Evolutionary conservation across 2,888 invertebrate species (phyloP).

Genomic region (Erpobdella octoculata): DNA sequence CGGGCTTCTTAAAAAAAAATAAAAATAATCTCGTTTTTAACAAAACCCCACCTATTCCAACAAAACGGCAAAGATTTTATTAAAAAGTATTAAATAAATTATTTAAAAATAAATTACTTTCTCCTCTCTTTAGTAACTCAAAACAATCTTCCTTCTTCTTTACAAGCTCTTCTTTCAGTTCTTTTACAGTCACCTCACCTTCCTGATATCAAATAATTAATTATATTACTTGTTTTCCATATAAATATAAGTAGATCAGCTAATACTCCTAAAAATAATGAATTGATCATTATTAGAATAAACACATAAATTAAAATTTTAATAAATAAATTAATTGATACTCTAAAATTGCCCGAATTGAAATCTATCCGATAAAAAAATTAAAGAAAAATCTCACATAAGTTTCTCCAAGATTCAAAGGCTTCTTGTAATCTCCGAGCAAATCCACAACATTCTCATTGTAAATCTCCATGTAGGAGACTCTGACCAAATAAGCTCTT

Average conservation of each 20-base stretch:
- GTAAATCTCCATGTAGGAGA: conserved; percentile 92
- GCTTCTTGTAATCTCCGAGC: conserved; percentile 51
- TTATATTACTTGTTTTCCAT: not conserved
- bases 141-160: conserved; percentile 9
- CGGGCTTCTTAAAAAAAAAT: conserved; percentile 52
- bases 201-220: conserved; percentile 1
- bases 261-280: too few relatives aligned
- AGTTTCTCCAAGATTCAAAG: conserved; percentile 12
- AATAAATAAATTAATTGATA: too few relatives aligned
- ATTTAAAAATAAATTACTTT: conserved; percentile 10
- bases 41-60: not conserved
- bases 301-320: too few relatives aligned
- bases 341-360: too few relatives aligned
- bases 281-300: too few relatives aligned
- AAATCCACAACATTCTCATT: conserved; percentile 82
- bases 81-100: not conserved
- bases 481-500: conserved; percentile 70
- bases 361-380: too few relatives aligned
- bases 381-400: too few relatives aligned
- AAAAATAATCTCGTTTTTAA: too few relatives aligned
- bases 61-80: not conserved
- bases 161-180: conserved; percentile 11
- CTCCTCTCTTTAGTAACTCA: conserved; percentile 17
- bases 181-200: conserved; percentile 22
- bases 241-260: not conserved